Base-by-base conservation (phyloP, 2,113 vertebrate species). In the Geothlypis trichas region DNA sequence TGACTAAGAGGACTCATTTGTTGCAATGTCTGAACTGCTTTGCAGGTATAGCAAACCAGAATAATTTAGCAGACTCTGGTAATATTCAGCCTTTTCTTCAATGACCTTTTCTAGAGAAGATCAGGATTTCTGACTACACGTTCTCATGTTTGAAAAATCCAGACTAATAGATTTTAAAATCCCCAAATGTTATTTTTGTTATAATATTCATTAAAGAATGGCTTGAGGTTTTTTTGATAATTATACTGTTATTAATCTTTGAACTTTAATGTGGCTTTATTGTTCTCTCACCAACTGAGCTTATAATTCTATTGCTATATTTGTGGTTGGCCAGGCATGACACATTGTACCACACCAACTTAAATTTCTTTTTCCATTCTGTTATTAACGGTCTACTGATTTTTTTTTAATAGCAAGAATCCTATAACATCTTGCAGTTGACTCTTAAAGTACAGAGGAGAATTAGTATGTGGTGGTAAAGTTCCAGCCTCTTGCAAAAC, bases 221-320 rank as follows among this genome's bases (percentile, higher is more conserved):
- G 49, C 44, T 93, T 94, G 79, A 86, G 69, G 7, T 95, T 93
- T 96, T 96, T 90, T 93, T 96, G 54, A 71, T 90, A 96, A 96
- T 96, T 91, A 90, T 85, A 87, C 93, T 94, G 72, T 87, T 95
- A 94, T 95, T 97, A 96, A 97, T 96, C 86, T 96, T 91, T 76
- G 66, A 95, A 88, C 77, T 95, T 49, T 65, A 84, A 51, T 91
- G 68, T 84, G 87, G 46, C 27, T 96, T 97, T 97, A 82, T 94
- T 97, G 47, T 91, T 89, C 63, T 95, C 42, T 90, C 82, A 94
- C 84, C 76, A 92, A 71, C 59, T 74, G 84, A 97, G 90, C 85
- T 91, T 97, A 33, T 95, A 95, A 96, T 93, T 95, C 52, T 96
- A 71, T 83, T 96, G 88, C 92, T 69, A 6, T 94, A 77, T 89